These are phyloP conservation scores for Platerodrilus igneus DNA, from an alignment of 2,888 invertebrate species.

Conservation along the genomic window DNA sequence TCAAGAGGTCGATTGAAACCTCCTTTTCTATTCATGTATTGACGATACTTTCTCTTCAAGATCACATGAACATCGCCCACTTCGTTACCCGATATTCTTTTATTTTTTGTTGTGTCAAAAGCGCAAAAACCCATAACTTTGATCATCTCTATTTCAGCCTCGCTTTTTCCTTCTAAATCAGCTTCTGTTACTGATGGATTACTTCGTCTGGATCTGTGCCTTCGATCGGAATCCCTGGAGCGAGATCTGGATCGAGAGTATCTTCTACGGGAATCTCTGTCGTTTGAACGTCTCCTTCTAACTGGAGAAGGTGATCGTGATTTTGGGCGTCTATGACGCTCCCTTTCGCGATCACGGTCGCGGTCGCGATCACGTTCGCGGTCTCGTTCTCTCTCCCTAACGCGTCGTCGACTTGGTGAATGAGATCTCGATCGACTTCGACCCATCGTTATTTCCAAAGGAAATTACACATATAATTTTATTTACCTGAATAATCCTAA, in stretches of 20 bases:
- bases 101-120: conserved; percentile 95
- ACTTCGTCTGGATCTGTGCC: conserved; percentile 33
- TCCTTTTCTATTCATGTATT: conserved; percentile 99
- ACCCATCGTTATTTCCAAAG: too few relatives aligned
- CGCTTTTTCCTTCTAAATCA: conserved; percentile 84
- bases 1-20: conserved; percentile 98
- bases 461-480: too few relatives aligned
- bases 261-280: conserved; percentile 46
- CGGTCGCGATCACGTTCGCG: conserved; percentile 47
- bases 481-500: too few relatives aligned
- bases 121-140: conserved; percentile 95
- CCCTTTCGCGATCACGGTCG: conserved; percentile 49
- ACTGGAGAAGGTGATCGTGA: conserved; percentile 47
- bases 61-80: conserved; percentile 94
- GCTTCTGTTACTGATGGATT: conserved; percentile 68
- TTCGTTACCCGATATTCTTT: conserved; percentile 91
- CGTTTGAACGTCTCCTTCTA: conserved; percentile 47
- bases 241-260: conserved; percentile 42
- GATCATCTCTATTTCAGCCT: conserved; percentile 92
- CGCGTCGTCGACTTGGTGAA: conserved; percentile 51
- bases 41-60: conserved; percentile 92
- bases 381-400: conserved; percentile 49
- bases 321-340: conserved; percentile 45
- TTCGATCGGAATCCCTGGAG: conserved; percentile 34
- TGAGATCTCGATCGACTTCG: conserved; percentile 49